Conservation (phyloP, 1,140 invertebrate genomes). For the Ceratitis capitata region DNA sequence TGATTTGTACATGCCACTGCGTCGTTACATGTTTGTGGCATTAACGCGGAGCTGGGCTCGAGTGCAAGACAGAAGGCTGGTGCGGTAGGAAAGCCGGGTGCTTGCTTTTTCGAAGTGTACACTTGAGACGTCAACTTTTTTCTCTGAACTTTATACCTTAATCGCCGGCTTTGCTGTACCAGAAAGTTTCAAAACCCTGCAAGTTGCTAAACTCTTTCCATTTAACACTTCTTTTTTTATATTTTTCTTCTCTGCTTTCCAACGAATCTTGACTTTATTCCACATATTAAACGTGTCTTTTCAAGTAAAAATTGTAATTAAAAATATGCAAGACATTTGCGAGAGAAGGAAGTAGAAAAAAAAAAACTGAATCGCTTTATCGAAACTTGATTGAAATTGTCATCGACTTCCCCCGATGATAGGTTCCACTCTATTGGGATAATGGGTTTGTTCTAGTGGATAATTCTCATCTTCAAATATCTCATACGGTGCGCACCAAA, state of each 20-base stretch:
- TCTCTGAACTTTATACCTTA: not conserved
- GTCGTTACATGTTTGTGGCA: constrained; percentile 30
- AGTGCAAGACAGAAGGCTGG: not conserved
- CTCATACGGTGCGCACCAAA: no score
- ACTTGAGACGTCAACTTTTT: not conserved
- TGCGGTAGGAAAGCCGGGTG: not conserved
- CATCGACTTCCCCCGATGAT: no score
- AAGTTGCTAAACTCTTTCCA: not conserved
- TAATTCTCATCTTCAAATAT: no score
- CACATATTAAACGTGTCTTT: not conserved
- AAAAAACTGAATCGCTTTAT: no score
- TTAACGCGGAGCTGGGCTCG: not conserved
- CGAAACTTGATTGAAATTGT: no score
- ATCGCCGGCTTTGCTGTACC: not conserved
- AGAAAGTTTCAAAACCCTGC: not conserved
- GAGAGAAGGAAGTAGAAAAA: no score
- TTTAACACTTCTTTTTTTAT: not conserved
- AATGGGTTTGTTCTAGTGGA: no score
- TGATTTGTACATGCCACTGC: constrained; percentile 20
- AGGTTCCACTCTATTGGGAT: no score
- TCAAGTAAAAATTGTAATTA: not conserved
- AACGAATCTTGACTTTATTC: not conserved
- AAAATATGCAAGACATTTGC: not conserved
- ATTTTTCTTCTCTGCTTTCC: not conserved
- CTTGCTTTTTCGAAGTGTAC: no score